Conservation (phyloP, 2,113 vertebrate species). For the Protobothrops flavoviridis region DNA sequence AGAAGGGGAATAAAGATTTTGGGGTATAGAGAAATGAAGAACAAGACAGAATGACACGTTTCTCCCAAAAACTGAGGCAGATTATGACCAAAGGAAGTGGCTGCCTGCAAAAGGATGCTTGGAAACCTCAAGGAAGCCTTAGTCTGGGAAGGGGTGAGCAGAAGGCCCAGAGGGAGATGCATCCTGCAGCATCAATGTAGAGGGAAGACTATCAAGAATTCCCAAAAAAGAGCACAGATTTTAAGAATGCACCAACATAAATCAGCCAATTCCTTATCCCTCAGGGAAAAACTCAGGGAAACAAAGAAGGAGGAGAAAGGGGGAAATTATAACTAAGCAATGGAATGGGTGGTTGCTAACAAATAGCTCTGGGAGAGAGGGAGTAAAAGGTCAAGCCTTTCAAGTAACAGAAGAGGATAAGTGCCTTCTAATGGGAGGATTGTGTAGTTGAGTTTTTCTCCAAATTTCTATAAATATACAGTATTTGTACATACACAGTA, state of each 20-base stretch:
- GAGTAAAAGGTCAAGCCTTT: not conserved
- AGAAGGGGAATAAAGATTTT: not conserved
- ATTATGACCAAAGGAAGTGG: not conserved
- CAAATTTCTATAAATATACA: not conserved
- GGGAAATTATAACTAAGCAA: not conserved
- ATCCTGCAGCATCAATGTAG: not conserved
- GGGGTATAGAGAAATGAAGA: not conserved
- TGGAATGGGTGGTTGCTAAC: not conserved
- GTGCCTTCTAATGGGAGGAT: not conserved
- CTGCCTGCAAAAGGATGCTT: not conserved
- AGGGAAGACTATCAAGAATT: not conserved
- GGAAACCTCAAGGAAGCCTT: not conserved
- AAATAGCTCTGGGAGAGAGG: not conserved
- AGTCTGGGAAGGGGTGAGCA: not conserved
- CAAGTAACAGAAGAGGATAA: not conserved
- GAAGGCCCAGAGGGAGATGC: not conserved
- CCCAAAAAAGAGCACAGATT: not conserved
- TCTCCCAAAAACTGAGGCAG: not conserved
- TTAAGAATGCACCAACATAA: not conserved
- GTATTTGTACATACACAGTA: not conserved
- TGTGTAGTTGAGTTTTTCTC: not conserved
- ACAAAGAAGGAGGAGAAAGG: not conserved
- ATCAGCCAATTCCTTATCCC: not conserved
- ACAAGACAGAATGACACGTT: not conserved
- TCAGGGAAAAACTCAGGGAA: not conserved